phyloP scores from a whole-genome alignment of 2,797 vertebrate genomes.

The Geotria australis region DNA sequence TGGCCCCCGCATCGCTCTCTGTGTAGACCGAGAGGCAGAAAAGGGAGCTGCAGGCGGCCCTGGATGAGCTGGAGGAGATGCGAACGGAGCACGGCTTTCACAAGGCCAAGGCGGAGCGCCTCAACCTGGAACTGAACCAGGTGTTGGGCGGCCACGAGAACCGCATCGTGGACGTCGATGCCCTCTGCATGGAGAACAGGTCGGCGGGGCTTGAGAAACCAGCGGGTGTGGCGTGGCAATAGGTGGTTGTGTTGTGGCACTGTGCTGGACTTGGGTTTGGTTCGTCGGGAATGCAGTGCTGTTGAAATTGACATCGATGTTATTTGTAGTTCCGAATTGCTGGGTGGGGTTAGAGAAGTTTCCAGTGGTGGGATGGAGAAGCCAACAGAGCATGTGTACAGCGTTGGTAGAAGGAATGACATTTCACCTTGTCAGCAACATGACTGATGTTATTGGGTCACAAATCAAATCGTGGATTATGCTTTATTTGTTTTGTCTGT shows the following conservation, averaged over 20 bases:
- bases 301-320: no score
- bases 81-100: conserved; percentile 57
- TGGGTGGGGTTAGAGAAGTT: no score
- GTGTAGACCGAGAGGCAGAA: no score
- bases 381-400: not conserved
- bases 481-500: not conserved
- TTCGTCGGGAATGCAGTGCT: no score
- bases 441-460: conserved; percentile 7
- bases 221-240: no score
- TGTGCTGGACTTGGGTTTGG: no score
- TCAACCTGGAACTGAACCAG: conserved; percentile 75
- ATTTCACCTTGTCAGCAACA: not conserved
- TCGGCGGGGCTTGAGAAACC: conserved; percentile 6
- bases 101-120: conserved; percentile 62
- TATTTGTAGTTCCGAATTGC: no score
- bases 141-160: conserved; percentile 47
- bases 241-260: no score
- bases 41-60: conserved; percentile 38
- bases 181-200: conserved; percentile 94
- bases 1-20: no score
- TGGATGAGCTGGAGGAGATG: conserved; percentile 68
- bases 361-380: no score
- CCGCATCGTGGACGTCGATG: conserved; percentile 64
- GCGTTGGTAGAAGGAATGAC: not conserved
- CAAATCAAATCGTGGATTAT: not conserved